Percentiles rank a stretch among this genome's conserved stretches.
Conservation (phyloP, 2,888 invertebrate genomes). For the Thereva nobilitata region DNA sequence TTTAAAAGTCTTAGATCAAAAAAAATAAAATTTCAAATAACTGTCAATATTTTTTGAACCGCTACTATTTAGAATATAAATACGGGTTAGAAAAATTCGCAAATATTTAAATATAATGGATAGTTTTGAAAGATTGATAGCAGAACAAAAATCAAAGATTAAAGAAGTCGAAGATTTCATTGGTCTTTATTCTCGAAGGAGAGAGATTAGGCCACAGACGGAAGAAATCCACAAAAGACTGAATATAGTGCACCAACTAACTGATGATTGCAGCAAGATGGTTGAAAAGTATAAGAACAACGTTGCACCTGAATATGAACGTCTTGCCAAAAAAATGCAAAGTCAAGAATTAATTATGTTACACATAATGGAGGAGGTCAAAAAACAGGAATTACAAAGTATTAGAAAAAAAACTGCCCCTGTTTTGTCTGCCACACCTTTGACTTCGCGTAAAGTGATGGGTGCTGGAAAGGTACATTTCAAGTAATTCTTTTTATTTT, state of each 20-base stretch:
- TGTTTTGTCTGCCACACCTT: neutral
- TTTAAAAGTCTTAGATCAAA: too few species aligned
- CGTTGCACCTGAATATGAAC: neutral
- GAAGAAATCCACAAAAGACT: neutral
- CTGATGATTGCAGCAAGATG: constrained; percentile 12
- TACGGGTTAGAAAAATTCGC: too few species aligned
- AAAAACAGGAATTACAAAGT: neutral
- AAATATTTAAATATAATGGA: constrained; percentile 15
- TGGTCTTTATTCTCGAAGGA: neutral
- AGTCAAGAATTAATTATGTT: constrained; percentile 7
- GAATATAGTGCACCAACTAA: constrained; percentile 22
- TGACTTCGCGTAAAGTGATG: neutral
- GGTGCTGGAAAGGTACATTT: too few species aligned
- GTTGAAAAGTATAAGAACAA: constrained; percentile 17
- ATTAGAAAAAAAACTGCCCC: neutral
- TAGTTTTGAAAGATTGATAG: constrained; percentile 3
- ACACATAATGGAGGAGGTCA: constrained; percentile 17
- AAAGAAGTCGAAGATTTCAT: constrained; percentile 6
- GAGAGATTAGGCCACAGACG: neutral
- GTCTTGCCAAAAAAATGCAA: constrained; percentile 16
- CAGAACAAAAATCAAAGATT: neutral
- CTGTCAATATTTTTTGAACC: too few species aligned
- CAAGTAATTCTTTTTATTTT: too few species aligned
- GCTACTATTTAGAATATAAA: too few species aligned
- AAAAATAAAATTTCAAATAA: too few species aligned